Conservation (phyloP, 2,888 invertebrate genomes). For the Tenthredo scrophulariae region DNA sequence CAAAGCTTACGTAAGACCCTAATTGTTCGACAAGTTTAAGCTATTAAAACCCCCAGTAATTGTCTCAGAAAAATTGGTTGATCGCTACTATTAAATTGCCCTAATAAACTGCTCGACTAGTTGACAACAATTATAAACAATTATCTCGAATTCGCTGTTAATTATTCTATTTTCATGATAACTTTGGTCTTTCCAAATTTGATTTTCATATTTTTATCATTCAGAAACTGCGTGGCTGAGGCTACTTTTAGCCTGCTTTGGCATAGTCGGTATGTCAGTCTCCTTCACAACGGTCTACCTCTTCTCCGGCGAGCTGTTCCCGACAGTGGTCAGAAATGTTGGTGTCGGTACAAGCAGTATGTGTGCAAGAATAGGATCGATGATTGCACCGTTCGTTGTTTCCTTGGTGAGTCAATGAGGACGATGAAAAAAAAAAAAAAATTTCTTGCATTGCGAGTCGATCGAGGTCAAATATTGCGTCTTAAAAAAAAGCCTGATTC, state of each 20-base stretch:
- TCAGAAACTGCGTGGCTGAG: conserved; percentile 80
- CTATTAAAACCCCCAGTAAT: conserved; percentile 32
- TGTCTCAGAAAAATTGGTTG: conserved; percentile 36
- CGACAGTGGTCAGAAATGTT: conserved; percentile 92
- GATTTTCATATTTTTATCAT: conserved; percentile 47
- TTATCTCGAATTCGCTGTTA: background rate
- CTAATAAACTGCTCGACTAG: conserved; percentile 19
- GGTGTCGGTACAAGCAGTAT: conserved; percentile 93
- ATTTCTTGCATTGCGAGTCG: background rate
- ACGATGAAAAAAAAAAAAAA: background rate
- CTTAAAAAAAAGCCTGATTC: background rate
- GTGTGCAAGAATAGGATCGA: conserved; percentile 91
- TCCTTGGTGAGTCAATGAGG: conserved; percentile 79
- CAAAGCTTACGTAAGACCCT: conserved; percentile 7
- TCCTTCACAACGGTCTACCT: conserved; percentile 93
- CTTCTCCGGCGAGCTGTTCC: conserved; percentile 93
- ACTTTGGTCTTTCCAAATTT: conserved; percentile 27
- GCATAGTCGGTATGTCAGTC: conserved; percentile 90
- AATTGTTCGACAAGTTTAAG: background rate
- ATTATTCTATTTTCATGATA: conserved; percentile 1
- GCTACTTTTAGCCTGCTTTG: conserved; percentile 85
- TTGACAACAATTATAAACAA: conserved; percentile 17
- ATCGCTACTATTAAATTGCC: conserved; percentile 33
- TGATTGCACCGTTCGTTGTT: conserved; percentile 91
- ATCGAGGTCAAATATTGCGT: background rate